Conservation (phyloP, 2,797 vertebrate genomes). For the Lutjanus campechanus region DNA sequence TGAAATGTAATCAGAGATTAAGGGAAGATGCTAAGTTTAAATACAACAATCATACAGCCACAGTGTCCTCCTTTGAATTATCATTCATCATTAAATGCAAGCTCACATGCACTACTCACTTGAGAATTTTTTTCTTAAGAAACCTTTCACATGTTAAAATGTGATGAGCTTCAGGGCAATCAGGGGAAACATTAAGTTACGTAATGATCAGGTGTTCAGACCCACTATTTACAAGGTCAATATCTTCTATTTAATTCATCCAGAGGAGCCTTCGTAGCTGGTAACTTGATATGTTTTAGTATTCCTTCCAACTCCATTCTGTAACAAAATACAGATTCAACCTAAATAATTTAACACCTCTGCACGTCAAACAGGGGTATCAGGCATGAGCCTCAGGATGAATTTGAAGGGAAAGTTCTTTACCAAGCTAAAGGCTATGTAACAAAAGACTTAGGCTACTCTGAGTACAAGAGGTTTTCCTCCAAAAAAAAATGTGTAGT, state of each 20-base stretch:
- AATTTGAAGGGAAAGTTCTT: slow-evolving; percentile 78
- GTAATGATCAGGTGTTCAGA: slow-evolving; percentile 57
- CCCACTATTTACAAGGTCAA: slow-evolving; percentile 58
- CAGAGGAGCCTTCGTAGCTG: slow-evolving; percentile 45
- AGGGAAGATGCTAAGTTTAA: no score
- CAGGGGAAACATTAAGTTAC: slow-evolving; percentile 46
- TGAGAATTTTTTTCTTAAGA: slow-evolving; percentile 1
- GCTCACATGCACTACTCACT: not conserved
- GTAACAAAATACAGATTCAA: slow-evolving; percentile 75
- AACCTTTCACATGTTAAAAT: slow-evolving; percentile 37
- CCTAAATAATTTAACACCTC: slow-evolving; percentile 79
- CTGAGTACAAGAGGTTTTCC: slow-evolving; percentile 65
- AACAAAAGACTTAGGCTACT: slow-evolving; percentile 71
- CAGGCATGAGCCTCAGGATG: slow-evolving; percentile 74
- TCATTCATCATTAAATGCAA: slow-evolving; percentile 31
- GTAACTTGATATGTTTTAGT: slow-evolving; percentile 52
- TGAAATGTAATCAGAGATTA: no score
- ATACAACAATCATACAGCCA: no score
- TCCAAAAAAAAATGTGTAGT: slow-evolving; percentile 72
- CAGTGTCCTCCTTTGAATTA: no score
- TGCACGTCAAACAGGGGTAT: slow-evolving; percentile 75
- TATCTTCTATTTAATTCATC: slow-evolving; percentile 49
- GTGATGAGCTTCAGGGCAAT: slow-evolving; percentile 28
- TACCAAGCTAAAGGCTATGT: slow-evolving; percentile 80
- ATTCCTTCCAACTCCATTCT: slow-evolving; percentile 64